phyloP scores from a whole-genome alignment of 2,888 invertebrate genomes.

The Cheilosia vulpina region DNA sequence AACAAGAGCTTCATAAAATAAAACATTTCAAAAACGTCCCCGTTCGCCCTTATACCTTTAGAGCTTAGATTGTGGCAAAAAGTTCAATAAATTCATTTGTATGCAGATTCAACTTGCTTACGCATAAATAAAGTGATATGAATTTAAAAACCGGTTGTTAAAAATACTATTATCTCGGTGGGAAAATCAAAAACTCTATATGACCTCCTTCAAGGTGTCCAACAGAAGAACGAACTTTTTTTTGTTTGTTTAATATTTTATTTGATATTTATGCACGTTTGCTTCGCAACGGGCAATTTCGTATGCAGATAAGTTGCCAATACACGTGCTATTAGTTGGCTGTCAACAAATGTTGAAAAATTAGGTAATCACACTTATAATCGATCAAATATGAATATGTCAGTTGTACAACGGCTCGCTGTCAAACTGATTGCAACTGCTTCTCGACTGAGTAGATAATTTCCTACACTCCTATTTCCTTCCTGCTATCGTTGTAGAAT shows the following conservation, averaged over 20 bases:
- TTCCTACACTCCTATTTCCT: no score
- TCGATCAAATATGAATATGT: no score
- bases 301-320: not conserved
- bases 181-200: not conserved
- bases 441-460: no score
- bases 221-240: not conserved
- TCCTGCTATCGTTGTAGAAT: no score
- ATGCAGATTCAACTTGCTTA: not conserved
- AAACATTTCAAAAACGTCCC: not conserved
- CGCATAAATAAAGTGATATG: not conserved
- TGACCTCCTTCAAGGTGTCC: conserved; percentile 10
- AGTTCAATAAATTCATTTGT: not conserved
- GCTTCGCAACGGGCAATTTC: not conserved
- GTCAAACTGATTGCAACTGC: no score
- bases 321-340: conserved; percentile 9
- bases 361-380: not conserved
- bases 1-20: not conserved
- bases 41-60: not conserved
- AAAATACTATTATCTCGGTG: not conserved
- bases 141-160: not conserved
- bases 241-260: not conserved
- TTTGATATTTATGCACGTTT: conserved; percentile 9
- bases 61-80: not conserved
- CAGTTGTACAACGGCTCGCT: no score
- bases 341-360: not conserved